Percentiles rank a stretch among this genome's conserved stretches.
Evolutionary conservation across 2,888 invertebrate species (phyloP).

Genomic region (Actias luna): DNA sequence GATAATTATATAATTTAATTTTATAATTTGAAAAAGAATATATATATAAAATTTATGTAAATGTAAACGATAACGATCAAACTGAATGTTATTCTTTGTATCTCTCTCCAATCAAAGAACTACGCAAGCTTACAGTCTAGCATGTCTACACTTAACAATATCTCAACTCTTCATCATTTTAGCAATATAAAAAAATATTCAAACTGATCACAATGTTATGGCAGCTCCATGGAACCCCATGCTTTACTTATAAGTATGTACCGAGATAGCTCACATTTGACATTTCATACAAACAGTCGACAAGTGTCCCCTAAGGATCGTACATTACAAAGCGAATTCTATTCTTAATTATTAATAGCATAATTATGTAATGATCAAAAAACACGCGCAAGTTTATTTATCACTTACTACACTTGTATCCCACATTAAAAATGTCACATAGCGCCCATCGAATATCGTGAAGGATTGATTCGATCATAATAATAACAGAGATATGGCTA

Average conservation of each 20-base stretch:
- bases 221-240: conserved; percentile 78
- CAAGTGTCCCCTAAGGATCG: conserved; percentile 46
- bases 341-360: conserved; percentile 40
- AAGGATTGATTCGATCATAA: conserved; percentile 72
- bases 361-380: conserved; percentile 36
- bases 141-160: conserved; percentile 78
- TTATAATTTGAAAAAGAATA: conserved; percentile 33
- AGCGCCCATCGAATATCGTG: conserved; percentile 59
- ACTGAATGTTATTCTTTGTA: conserved; percentile 41
- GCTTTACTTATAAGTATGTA: conserved; percentile 61
- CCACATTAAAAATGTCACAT: conserved; percentile 67
- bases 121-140: conserved; percentile 74
- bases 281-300: conserved; percentile 62
- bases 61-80: conserved; percentile 52
- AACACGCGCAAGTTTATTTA: conserved; percentile 29
- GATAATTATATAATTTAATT: conserved; percentile 35
- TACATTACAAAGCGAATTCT: conserved; percentile 52
- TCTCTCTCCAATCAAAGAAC: conserved; percentile 71
- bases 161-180: conserved; percentile 68
- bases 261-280: conserved; percentile 64
- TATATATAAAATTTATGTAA: conserved; percentile 44
- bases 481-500: conserved; percentile 73
- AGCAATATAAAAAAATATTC: conserved; percentile 79
- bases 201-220: conserved; percentile 81
- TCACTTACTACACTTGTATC: conserved; percentile 48